These are phyloP conservation scores for Calyptommatus sinebrachiatus DNA, from an alignment of 2,113 vertebrate genomes.

Conservation along the genomic window DNA sequence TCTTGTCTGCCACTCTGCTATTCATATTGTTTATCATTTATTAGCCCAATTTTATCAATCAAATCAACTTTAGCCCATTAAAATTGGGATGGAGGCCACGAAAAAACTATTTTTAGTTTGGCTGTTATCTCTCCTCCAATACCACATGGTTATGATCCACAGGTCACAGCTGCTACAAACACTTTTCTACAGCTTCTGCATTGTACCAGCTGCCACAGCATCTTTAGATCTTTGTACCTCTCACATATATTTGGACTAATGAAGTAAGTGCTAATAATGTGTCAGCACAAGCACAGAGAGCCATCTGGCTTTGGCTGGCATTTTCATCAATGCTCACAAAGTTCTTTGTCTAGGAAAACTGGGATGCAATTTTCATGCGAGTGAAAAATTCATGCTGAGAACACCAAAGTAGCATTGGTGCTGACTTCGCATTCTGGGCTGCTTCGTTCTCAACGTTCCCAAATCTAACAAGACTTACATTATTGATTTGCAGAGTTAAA, in stretches of 20 bases:
- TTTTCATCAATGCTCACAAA: neutral
- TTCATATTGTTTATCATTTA: neutral
- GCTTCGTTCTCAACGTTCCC: neutral
- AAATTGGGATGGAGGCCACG: too few species aligned
- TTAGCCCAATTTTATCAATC: too few species aligned
- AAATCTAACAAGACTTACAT: neutral
- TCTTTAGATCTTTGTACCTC: neutral
- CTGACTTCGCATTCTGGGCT: neutral
- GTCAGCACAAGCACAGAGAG: neutral
- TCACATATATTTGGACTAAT: neutral
- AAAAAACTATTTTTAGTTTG: too few species aligned
- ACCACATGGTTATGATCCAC: too few species aligned
- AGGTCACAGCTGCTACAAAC: neutral
- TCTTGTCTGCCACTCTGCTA: neutral
- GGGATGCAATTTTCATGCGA: neutral
- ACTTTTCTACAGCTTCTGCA: neutral
- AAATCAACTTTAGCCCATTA: too few species aligned
- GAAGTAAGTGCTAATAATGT: neutral
- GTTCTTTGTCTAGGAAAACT: neutral
- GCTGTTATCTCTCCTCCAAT: too few species aligned
- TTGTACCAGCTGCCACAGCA: neutral
- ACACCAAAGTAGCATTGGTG: neutral
- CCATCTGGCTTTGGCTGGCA: neutral
- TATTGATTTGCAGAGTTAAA: neutral
- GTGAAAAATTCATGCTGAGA: conserved; percentile 7